Conservation (phyloP, 1,140 invertebrate genomes). For the Formica exsecta region DNA sequence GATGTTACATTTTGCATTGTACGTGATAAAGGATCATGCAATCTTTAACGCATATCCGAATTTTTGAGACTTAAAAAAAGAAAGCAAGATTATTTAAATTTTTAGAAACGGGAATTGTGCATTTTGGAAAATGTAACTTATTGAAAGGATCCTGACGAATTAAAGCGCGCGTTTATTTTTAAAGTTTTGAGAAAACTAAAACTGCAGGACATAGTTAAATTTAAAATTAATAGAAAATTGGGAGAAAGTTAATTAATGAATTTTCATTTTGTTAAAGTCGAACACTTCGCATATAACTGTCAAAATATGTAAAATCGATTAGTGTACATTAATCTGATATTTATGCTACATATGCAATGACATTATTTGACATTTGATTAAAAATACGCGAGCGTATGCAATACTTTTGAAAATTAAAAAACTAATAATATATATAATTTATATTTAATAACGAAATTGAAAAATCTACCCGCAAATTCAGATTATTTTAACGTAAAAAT, state of each 20-base stretch:
- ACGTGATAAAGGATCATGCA: not conserved
- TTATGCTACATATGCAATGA: not conserved
- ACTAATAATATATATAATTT: slow-evolving; percentile 22
- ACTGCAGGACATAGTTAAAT: not conserved
- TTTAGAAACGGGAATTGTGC: not conserved
- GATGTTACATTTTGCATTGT: not conserved
- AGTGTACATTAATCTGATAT: not conserved
- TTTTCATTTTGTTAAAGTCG: not conserved
- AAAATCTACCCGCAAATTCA: not conserved
- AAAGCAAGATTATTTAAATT: not conserved
- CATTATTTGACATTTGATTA: slow-evolving; percentile 25
- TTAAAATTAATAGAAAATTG: not conserved
- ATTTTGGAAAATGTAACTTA: not conserved
- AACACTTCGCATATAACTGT: not conserved
- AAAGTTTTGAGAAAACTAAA: not conserved
- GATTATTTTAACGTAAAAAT: slow-evolving; percentile 30
- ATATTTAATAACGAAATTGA: slow-evolving; percentile 4
- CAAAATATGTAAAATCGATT: slow-evolving; percentile 3
- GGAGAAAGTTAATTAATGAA: not conserved
- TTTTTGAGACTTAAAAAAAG: not conserved
- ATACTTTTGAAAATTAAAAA: slow-evolving; percentile 16
- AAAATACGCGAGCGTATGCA: slow-evolving; percentile 13
- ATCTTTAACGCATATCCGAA: not conserved
- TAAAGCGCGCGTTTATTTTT: not conserved
- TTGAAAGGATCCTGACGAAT: not conserved